Base-by-base conservation (phyloP, 2,888 invertebrate species). In the Keiferia lycopersicella region DNA sequence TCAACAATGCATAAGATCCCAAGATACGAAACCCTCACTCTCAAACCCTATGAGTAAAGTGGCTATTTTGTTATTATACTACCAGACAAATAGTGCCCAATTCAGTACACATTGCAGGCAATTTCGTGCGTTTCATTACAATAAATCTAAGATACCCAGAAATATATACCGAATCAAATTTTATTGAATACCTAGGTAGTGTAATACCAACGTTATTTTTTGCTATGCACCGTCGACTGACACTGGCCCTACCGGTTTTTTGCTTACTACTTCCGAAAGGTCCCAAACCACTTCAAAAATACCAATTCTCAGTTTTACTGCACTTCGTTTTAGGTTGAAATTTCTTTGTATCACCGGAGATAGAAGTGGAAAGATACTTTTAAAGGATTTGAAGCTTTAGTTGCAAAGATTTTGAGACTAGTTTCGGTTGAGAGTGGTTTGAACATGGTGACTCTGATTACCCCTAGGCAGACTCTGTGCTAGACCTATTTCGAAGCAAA, bases 401-500 rank as follows among this genome's bases (percentile, higher is more conserved):
- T n/a, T 53, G 8, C 1, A 0, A 30, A 11, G 26, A 16, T n/a
- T 34, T 14, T 16, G 16, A 16, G 16, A 26, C 2, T n/a, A 1
- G 34, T 56, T 56, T 56, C 16, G 34, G n/a, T 12, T n/a, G 34
- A 20, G n/a, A 10, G 26, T 3, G 7, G 12, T 22, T 0, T 51
- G 11, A 10, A 34, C 30, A 30, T 26, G 56, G 30, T 56, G 56
- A n/a, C n/a, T n/a, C n/a, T n/a, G n/a, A 34, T 34, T 56, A 56
- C 56, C 56, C 26, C n/a, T 56, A 34, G 56, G 34, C 56, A 56
- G 56, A 12, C 56, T 34, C 72, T 73, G 69, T 69, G 70, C 70
- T 72, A 69, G 68, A 74, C 74, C 78, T 80, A 79, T 79, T 78
- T 75, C 67, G 69, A 74, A 68, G 75, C 73, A 77, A 77, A 79